A percentile compares a stretch with the other conserved stretches of the same genome.
Conservation (phyloP, 2,113 vertebrate species). For the Cacatua alba region DNA sequence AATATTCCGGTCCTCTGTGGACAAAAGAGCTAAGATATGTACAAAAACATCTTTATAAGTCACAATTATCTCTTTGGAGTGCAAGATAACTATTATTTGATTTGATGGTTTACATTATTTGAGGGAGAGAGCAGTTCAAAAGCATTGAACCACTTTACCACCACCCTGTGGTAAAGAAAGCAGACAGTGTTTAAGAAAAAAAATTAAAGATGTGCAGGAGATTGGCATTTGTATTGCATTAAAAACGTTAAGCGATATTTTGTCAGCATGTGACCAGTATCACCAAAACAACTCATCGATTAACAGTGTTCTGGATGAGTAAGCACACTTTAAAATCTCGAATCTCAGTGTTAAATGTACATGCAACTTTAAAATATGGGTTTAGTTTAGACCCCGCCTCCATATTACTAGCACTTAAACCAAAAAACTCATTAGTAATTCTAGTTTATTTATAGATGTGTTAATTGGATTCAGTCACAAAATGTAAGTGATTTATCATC, state of each 20-base stretch:
- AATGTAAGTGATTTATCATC: constrained; percentile 5
- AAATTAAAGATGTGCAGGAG: background rate
- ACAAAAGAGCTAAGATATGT: background rate
- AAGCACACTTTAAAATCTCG: background rate
- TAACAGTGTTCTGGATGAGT: background rate
- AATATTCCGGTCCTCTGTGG: background rate
- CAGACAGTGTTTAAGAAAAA: background rate
- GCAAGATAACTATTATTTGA: background rate
- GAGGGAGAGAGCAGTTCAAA: background rate
- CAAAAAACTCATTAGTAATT: constrained; percentile 50
- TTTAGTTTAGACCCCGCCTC: background rate
- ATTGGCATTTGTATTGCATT: background rate
- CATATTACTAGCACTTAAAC: constrained; percentile 53
- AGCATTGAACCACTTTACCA: background rate
- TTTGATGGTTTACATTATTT: background rate
- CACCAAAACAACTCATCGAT: background rate
- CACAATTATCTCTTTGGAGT: background rate
- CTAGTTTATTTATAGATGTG: constrained; percentile 68
- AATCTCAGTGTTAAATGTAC: background rate
- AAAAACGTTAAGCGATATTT: background rate
- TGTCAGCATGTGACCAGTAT: background rate
- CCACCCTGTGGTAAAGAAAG: constrained; percentile 1
- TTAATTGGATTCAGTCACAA: constrained; percentile 70
- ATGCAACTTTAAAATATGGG: background rate
- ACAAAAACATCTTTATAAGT: background rate